Conservation (phyloP, 2,797 vertebrate species). For the Babyrousa celebensis region DNA sequence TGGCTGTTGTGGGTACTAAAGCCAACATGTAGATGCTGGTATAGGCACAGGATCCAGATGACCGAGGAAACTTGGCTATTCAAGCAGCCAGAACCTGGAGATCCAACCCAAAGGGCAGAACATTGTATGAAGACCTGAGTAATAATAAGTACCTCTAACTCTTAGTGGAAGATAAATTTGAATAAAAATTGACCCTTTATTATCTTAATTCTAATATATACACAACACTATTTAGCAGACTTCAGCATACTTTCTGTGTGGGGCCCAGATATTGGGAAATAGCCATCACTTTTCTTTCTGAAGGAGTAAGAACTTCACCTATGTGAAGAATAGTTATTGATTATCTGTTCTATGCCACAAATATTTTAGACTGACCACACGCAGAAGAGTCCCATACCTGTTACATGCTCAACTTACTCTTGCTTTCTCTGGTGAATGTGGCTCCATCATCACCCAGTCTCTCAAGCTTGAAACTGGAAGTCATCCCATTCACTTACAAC, state of each 20-base stretch:
- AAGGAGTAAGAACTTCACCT: conserved; percentile 26
- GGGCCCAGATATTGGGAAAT: neutral
- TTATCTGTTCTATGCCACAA: neutral
- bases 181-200: conserved; percentile 40
- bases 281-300: conserved; percentile 56
- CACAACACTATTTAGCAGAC: neutral
- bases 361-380: neutral
- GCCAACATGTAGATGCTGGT: neutral
- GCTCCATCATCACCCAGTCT: neutral
- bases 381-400: neutral
- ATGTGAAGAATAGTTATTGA: conserved; percentile 21
- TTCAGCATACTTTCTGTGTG: neutral
- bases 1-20: neutral
- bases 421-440: neutral
- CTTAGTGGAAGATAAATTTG: neutral
- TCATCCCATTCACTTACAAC: neutral
- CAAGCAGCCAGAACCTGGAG: neutral
- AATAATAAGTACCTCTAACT: neutral
- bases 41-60: neutral
- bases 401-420: neutral
- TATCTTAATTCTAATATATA: conserved; percentile 58
- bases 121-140: neutral
- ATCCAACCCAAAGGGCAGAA: neutral
- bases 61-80: neutral
- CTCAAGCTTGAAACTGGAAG: conserved; percentile 48